Conservation (phyloP, 1,140 invertebrate genomes). For the Drosophila carrolli region DNA sequence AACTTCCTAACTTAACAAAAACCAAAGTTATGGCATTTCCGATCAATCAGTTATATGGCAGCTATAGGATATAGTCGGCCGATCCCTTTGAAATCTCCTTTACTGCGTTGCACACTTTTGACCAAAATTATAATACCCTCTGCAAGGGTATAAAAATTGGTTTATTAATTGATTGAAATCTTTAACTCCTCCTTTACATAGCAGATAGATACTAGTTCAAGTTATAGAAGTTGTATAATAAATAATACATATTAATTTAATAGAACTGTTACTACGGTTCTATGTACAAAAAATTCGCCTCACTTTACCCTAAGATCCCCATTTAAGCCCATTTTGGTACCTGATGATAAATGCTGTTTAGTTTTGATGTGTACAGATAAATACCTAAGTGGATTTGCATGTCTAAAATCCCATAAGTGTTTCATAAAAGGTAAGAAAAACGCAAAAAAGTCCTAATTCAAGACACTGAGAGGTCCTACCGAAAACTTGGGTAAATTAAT, state of each 20-base stretch:
- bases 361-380: slow-evolving; percentile 71
- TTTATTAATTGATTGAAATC: no score
- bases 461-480: slow-evolving; percentile 9
- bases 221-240: background rate
- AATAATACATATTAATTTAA: no score
- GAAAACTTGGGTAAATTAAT: slow-evolving; percentile 46
- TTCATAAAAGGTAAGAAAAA: slow-evolving; percentile 51
- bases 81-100: no score
- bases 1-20: no score
- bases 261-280: no score
- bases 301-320: background rate
- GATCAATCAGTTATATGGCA: no score
- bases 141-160: no score
- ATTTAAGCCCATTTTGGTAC: slow-evolving; percentile 51
- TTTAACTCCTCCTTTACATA: no score
- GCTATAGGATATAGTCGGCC: no score
- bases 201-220: background rate
- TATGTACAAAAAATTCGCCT: background rate
- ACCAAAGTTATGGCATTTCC: no score
- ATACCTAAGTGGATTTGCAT: slow-evolving; percentile 42
- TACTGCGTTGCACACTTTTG: no score
- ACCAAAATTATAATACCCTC: no score
- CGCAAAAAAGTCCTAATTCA: background rate
- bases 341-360: slow-evolving; percentile 80
- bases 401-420: slow-evolving; percentile 2